These are phyloP conservation scores for Sciaenops ocellatus DNA, from an alignment of 2,797 vertebrate species.

Conservation along the genomic window DNA sequence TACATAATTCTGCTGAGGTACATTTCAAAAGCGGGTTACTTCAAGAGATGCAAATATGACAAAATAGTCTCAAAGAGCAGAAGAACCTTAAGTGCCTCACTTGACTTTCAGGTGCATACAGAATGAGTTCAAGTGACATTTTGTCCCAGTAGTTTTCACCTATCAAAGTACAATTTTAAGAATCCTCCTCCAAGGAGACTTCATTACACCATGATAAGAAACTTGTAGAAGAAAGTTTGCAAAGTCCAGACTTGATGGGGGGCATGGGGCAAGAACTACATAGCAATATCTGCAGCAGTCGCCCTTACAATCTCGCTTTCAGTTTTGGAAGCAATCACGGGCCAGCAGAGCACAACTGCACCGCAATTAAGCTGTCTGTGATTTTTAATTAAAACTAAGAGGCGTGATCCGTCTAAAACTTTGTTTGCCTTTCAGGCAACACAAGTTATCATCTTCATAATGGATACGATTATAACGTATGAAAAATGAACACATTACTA, in stretches of 20 bases:
- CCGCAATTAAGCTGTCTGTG: constrained; percentile 84
- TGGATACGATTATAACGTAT: constrained; percentile 75
- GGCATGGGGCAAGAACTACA: constrained; percentile 57
- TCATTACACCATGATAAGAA: constrained; percentile 45
- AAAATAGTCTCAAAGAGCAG: constrained; percentile 62
- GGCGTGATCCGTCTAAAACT: constrained; percentile 82
- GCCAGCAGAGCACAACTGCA: constrained; percentile 83
- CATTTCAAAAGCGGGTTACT: constrained; percentile 66
- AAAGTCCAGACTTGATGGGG: constrained; percentile 59
- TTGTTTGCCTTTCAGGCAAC: constrained; percentile 86
- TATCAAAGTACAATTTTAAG: constrained; percentile 63
- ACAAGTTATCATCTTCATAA: constrained; percentile 80
- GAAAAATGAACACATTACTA: constrained; percentile 78
- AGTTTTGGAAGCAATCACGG: constrained; percentile 80
- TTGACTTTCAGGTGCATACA: constrained; percentile 67
- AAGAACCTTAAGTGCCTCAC: constrained; percentile 54
- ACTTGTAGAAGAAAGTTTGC: constrained; percentile 63
- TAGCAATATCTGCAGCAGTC: constrained; percentile 68
- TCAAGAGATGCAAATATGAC: constrained; percentile 72
- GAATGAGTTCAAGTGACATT: constrained; percentile 73
- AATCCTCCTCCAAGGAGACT: constrained; percentile 48
- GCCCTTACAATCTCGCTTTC: constrained; percentile 70
- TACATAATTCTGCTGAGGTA: constrained; percentile 72
- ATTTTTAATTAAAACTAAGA: constrained; percentile 87
- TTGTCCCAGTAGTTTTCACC: constrained; percentile 51